Conservation (phyloP, 2,888 invertebrate species). For the Folsomia candida region DNA sequence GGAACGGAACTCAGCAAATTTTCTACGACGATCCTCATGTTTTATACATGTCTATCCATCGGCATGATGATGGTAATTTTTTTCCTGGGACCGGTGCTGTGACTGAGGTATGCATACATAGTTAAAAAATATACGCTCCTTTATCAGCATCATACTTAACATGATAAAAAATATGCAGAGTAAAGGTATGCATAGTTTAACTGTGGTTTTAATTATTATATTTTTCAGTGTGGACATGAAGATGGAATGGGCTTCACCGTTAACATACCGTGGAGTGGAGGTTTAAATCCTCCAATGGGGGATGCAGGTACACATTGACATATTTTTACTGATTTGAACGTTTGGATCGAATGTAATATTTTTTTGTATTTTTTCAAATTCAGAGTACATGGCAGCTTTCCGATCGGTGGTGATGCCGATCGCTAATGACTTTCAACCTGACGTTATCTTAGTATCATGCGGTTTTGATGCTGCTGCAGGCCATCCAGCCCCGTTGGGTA, state of each 20-base stretch:
- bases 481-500: constrained; percentile 70
- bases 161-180: no score
- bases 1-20: constrained; percentile 91
- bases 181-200: no score
- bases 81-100: constrained; percentile 99
- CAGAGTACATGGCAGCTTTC: constrained; percentile 85
- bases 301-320: no score
- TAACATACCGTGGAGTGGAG: constrained; percentile 93
- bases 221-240: constrained; percentile 73
- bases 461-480: constrained; percentile 97
- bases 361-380: no score
- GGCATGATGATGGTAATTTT: constrained; percentile 99
- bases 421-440: constrained; percentile 84
- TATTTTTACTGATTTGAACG: not conserved
- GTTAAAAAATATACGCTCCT: constrained; percentile 7
- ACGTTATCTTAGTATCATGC: constrained; percentile 91
- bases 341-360: no score
- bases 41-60: constrained; percentile 94
- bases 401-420: constrained; percentile 93
- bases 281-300: constrained; percentile 82
- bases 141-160: not conserved
- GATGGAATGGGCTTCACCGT: constrained; percentile 90
- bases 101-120: constrained; percentile 62
- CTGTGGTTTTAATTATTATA: constrained; percentile 10
- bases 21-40: constrained; percentile 94